Conservation (phyloP, 2,888 invertebrate species). For the Hecatera dysodea region DNA sequence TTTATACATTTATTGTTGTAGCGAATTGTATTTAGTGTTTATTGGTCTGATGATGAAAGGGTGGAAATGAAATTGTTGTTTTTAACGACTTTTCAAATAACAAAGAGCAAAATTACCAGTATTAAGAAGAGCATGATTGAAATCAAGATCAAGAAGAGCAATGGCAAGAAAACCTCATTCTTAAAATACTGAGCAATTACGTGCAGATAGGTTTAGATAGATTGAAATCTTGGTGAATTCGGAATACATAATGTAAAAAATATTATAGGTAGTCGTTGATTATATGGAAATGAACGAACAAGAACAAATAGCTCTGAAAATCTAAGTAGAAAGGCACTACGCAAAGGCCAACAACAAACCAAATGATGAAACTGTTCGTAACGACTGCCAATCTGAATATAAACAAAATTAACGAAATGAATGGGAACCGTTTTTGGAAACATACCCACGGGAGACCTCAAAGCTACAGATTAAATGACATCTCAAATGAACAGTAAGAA, state of each 20-base stretch:
- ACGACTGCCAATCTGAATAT: constrained; percentile 28
- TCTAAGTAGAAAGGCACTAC: neutral
- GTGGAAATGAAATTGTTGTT: constrained; percentile 3
- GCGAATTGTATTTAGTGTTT: constrained; percentile 22
- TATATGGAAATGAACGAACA: neutral
- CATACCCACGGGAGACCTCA: constrained; percentile 36
- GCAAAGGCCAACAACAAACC: neutral
- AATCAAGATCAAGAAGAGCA: neutral
- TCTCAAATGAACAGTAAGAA: constrained; percentile 68
- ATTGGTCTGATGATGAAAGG: constrained; percentile 30
- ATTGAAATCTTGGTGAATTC: neutral
- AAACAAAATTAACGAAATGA: constrained; percentile 46
- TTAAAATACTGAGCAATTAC: no score
- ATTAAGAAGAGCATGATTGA: neutral
- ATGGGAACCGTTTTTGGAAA: constrained; percentile 27
- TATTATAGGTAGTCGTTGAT: neutral
- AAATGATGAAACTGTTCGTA: constrained; percentile 3
- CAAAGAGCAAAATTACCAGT: no score
- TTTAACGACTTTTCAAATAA: neutral
- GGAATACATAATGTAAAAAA: neutral
- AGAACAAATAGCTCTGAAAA: neutral
- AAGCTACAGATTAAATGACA: constrained; percentile 47
- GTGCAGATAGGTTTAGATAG: neutral
- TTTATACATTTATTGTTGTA: constrained; percentile 37
- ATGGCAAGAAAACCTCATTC: neutral